phyloP scores from a whole-genome alignment of 2,113 vertebrate species.

The Vombatus ursinus region DNA sequence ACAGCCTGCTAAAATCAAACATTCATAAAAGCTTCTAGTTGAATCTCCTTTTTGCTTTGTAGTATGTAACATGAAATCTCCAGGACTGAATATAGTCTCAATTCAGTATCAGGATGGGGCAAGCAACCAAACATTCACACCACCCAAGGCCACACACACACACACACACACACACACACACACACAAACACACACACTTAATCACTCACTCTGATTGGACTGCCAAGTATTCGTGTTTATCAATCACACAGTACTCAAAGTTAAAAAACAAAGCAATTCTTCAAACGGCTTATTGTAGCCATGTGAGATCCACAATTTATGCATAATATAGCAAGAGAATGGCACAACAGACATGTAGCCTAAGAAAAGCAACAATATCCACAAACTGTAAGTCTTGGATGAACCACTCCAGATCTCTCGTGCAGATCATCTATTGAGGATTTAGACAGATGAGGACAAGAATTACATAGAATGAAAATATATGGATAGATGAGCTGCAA shows the following conservation, averaged over 20 bases:
- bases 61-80: not conserved
- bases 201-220: too few relatives aligned
- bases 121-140: not conserved
- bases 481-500: not conserved
- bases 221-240: not conserved
- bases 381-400: not conserved
- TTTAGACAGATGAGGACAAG: not conserved
- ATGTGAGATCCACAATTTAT: not conserved
- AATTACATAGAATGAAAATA: not conserved
- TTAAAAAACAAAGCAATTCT: not conserved
- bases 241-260: not conserved
- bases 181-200: too few relatives aligned
- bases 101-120: not conserved
- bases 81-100: not conserved
- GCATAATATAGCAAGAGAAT: not conserved
- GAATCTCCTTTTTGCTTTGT: not conserved
- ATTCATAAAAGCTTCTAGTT: not conserved
- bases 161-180: too few relatives aligned
- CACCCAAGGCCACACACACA: not conserved
- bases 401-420: not conserved
- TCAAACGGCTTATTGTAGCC: not conserved
- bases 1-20: not conserved
- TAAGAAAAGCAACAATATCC: not conserved
- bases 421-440: not conserved
- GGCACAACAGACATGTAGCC: not conserved